Conservation (phyloP, 1,140 invertebrate genomes). For the Lepidurus couesii region DNA sequence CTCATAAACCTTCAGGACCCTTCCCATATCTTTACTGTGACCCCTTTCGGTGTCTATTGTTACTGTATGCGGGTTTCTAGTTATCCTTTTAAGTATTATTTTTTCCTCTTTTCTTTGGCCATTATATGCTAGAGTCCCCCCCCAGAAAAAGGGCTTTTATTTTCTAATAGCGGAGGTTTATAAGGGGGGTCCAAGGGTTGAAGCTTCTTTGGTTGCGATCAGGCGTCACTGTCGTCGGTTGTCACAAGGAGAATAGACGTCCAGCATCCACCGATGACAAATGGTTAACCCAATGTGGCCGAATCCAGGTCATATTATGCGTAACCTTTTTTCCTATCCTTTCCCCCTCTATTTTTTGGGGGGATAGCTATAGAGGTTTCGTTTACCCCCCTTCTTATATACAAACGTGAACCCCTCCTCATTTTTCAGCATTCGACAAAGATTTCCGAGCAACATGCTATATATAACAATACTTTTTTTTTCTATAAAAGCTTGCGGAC, state of each 20-base stretch:
- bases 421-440: constrained; percentile 22
- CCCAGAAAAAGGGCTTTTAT: not conserved
- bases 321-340: not conserved
- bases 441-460: not conserved
- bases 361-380: not conserved
- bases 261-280: constrained; percentile 3
- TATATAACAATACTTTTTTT: constrained; percentile 14
- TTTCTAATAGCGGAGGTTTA: not conserved
- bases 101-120: not conserved
- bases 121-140: not conserved
- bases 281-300: constrained; percentile 18
- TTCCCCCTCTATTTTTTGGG: too few relatives aligned
- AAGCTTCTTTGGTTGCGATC: constrained; percentile 7
- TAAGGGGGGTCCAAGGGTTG: not conserved
- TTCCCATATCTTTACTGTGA: too few relatives aligned
- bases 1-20: too few relatives aligned
- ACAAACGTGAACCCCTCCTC: not conserved
- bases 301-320: constrained; percentile 13
- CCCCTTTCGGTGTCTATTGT: not conserved
- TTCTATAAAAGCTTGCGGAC: not conserved
- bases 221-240: constrained; percentile 17
- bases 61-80: not conserved
- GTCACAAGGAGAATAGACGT: not conserved
- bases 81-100: not conserved
- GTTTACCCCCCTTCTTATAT: not conserved